phyloP scores from a whole-genome alignment of 35 echinoderm and acorn worm species.

The Stichopus chloronotus region DNA sequence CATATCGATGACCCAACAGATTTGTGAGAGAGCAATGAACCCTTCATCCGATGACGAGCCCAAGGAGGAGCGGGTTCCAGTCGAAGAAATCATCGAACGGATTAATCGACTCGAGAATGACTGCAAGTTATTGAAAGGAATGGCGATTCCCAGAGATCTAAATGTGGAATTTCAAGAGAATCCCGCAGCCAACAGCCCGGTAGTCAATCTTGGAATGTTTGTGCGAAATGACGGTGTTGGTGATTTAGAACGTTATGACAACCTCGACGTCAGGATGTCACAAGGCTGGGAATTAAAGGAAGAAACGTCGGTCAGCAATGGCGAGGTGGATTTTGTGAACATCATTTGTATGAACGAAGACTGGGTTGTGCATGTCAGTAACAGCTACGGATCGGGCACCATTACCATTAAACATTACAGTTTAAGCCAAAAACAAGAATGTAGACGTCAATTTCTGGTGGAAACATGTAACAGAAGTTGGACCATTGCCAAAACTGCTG shows the following conservation, averaged over 20 bases:
- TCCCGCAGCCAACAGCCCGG: no score
- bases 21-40: background rate
- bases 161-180: background rate
- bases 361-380: conserved; percentile 44
- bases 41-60: background rate
- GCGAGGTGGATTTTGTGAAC: conserved; percentile 23
- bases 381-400: background rate
- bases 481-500: conserved; percentile 18
- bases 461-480: background rate
- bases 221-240: background rate
- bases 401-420: conserved; percentile 37
- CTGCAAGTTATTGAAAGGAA: background rate
- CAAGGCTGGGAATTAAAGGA: background rate
- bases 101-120: background rate
- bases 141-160: background rate
- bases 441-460: background rate
- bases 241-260: background rate
- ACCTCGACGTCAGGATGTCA: background rate
- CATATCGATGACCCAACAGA: background rate
- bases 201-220: background rate
- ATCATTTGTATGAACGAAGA: conserved; percentile 30
- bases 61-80: background rate
- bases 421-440: background rate
- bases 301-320: background rate
- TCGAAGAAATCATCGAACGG: background rate